Evolutionary conservation across 92 coral and sea anemone species (phyloP).

Genomic region (Epizoanthus illoricatus): DNA sequence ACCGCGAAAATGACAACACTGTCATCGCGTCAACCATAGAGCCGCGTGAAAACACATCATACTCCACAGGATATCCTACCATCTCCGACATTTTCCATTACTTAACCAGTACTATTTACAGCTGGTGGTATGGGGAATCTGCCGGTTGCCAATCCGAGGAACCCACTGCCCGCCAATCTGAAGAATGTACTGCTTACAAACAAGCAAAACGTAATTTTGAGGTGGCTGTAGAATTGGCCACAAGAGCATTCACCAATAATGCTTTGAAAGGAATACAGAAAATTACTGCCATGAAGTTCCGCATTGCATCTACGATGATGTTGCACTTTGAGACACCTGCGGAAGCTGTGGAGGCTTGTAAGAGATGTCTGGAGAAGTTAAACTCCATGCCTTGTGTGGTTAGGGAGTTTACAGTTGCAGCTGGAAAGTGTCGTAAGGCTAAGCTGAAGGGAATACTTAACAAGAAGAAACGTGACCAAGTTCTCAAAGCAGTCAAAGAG

Average conservation of each 20-base stretch:
- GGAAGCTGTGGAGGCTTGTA: not conserved
- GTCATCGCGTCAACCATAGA: not conserved
- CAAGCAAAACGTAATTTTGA: conserved; percentile 32
- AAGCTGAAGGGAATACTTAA: not conserved
- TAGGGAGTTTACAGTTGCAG: not conserved
- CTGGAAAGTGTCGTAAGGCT: not conserved
- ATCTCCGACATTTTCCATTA: too few relatives aligned
- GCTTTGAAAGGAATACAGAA: conserved; percentile 17
- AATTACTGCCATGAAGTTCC: conserved; percentile 38
- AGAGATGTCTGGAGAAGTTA: conserved; percentile 23
- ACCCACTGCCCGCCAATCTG: too few relatives aligned
- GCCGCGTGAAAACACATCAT: too few relatives aligned
- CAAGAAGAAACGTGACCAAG: not conserved
- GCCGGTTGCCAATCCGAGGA: too few relatives aligned
- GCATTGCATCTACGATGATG: conserved; percentile 31
- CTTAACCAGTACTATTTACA: too few relatives aligned
- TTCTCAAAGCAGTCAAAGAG: not conserved
- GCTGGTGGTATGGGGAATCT: too few relatives aligned
- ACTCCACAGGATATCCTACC: too few relatives aligned
- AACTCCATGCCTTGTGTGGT: conserved; percentile 18
- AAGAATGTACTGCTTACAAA: not conserved
- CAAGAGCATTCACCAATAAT: conserved; percentile 30
- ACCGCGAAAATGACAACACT: not conserved
- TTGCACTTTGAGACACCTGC: conserved; percentile 1
- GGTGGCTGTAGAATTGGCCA: conserved; percentile 26